Evolutionary conservation across 1,140 invertebrate genomes (phyloP).

Genomic region (Ceratitis capitata): DNA sequence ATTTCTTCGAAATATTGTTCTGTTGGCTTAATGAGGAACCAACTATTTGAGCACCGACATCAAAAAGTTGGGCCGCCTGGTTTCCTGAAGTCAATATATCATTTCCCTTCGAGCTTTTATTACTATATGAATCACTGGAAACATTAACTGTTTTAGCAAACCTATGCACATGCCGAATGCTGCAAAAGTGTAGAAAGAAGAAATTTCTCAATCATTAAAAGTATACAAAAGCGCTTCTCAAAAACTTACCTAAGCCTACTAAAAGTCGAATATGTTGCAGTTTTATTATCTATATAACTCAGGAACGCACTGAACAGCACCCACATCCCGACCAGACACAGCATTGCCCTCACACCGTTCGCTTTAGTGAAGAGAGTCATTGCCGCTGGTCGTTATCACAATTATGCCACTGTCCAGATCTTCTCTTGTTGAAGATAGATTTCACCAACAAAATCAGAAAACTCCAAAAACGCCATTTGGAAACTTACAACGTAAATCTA

Average conservation of each 20-base stretch:
- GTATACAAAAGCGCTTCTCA: not conserved
- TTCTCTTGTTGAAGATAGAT: not conserved
- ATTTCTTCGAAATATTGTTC: not conserved
- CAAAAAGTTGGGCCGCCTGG: too few species aligned
- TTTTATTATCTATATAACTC: slow-evolving; percentile 53
- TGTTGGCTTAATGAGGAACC: not conserved
- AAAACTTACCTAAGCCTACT: slow-evolving; percentile 54
- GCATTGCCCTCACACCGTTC: slow-evolving; percentile 51
- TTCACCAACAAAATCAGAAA: not conserved
- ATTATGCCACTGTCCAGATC: not conserved
- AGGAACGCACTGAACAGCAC: slow-evolving; percentile 52
- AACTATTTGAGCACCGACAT: not conserved
- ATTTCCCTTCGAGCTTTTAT: not conserved
- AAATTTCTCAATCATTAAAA: not conserved
- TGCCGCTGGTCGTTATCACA: slow-evolving; percentile 41
- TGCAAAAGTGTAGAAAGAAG: slow-evolving; percentile 38
- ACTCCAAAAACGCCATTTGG: not conserved
- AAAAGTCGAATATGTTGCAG: slow-evolving; percentile 51
- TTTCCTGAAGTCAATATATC: not conserved
- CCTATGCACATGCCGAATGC: slow-evolving; percentile 57
- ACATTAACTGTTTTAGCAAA: slow-evolving; percentile 42
- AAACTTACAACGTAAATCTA: not conserved
- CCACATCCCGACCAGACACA: slow-evolving; percentile 53
- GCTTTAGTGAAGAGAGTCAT: slow-evolving; percentile 56
- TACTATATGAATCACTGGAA: not conserved